Base-by-base conservation (phyloP, 2,797 vertebrate genomes). In the Chaunax sp. region DNA sequence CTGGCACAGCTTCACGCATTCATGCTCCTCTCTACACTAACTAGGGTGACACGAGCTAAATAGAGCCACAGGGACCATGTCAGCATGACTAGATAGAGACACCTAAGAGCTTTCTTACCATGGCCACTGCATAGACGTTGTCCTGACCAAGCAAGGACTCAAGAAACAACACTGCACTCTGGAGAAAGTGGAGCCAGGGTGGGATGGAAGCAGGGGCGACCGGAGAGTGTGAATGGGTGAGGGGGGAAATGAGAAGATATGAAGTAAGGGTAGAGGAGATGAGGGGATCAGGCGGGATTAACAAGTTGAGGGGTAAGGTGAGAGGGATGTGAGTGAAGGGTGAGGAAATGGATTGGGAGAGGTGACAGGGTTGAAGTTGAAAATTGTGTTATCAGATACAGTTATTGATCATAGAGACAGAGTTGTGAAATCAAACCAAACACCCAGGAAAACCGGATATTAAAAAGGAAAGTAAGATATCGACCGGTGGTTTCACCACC, bases 161-260 rank as follows among this genome's bases (percentile, higher is more conserved):
- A 87, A 94, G 92, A 90, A 76, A 92, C 84, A 90, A 90, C 75
- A 91, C 83, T 62, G 90, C 89, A 87, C 91, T 90, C 93, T 94
- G 85, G 74, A 81, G 73, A 71, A 80, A 66, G 79, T 69, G 78
- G 43, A 78, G 44, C 60, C 64, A 72, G 70, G 61, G 75, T 47
- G 51, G 72, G 44, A 55, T 62, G 74, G 77, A 66, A 70, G 84
- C 58, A 81, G 62, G 68, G 69, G 70, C n/a, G n/a, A 50, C 33
- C 45, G 64, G 40, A 18, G 20, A 56, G 55, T 35, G 33, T 53
- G 53, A 1, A 15, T 40, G 64, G 19, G 50, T 47, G 74, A 59
- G 30, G 30, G 50, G 60, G 67, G 61, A 57, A 71, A 80, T 77
- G 77, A 61, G 78, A 64, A 81, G 84, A 80, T 77, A 77, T 58